phyloP scores from a whole-genome alignment of 2,797 vertebrate species.

The Falco concolor region DNA sequence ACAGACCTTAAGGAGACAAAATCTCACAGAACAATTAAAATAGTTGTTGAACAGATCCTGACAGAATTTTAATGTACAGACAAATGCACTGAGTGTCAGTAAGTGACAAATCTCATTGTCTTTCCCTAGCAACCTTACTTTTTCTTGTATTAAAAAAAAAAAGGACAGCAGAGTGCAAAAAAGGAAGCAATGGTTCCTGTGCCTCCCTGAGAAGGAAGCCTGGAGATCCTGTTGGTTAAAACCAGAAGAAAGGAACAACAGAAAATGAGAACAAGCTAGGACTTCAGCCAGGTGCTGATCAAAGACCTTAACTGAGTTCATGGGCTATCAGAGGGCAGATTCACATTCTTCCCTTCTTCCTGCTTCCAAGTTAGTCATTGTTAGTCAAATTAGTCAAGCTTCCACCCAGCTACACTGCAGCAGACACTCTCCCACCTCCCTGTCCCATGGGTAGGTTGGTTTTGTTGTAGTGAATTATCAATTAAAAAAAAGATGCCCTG shows the following conservation, averaged over 20 bases:
- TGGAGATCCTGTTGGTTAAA: background rate
- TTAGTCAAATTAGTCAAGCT: background rate
- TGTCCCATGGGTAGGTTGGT: background rate
- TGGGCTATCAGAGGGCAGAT: background rate
- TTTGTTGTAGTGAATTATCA: background rate
- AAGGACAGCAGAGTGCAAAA: background rate
- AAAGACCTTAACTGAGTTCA: background rate
- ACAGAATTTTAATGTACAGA: background rate
- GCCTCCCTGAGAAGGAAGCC: background rate
- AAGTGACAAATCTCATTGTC: background rate
- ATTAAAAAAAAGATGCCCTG: background rate
- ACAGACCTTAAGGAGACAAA: background rate
- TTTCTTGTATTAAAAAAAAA: background rate
- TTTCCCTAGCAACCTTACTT: background rate
- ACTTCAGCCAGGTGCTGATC: background rate
- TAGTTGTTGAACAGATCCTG: background rate
- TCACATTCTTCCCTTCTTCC: background rate
- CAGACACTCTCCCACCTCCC: background rate
- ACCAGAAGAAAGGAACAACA: background rate
- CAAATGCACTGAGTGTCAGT: rapidly evolving
- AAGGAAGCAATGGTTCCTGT: background rate
- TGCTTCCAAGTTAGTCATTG: background rate
- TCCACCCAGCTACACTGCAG: background rate
- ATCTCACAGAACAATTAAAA: background rate
- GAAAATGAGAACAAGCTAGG: background rate